These are phyloP conservation scores for Cherax quadricarinatus DNA, from an alignment of 1,140 invertebrate genomes.

Conservation along the genomic window DNA sequence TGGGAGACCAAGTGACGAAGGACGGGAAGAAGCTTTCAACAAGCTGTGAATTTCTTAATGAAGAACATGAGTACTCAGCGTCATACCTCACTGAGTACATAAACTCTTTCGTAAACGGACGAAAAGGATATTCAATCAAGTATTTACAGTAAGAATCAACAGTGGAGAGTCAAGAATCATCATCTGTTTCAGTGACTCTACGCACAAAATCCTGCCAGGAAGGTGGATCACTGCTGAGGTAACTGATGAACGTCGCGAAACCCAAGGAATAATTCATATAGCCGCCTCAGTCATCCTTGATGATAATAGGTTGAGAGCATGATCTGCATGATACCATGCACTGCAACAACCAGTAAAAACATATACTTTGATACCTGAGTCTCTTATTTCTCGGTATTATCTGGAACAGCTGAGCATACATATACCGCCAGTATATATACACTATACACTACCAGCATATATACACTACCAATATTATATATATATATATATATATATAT, in stretches of 20 bases:
- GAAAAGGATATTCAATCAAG: background rate
- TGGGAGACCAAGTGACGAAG: background rate
- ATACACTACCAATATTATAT: too few relatives aligned
- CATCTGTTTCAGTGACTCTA: background rate
- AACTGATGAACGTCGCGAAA: background rate
- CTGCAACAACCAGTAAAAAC: constrained; percentile 6
- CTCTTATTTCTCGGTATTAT: background rate
- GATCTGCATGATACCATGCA: constrained; percentile 2
- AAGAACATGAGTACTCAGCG: background rate
- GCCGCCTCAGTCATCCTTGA: constrained; percentile 10
- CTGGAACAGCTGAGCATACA: too few relatives aligned
- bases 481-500: background rate
- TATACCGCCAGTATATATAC: too few relatives aligned
- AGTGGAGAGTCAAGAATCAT: background rate
- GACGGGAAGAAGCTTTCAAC: background rate
- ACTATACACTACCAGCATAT: too few relatives aligned
- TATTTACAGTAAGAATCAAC: background rate
- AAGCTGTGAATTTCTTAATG: constrained; percentile 1
- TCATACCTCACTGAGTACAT: background rate
- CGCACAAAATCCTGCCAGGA: constrained; percentile 10
- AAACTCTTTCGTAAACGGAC: background rate
- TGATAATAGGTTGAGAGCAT: background rate
- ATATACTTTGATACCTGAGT: constrained; percentile 15
- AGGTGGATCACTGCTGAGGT: background rate
- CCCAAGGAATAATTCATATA: constrained; percentile 15